Percentiles rank a stretch among this genome's conserved stretches.
Evolutionary conservation across 2,797 vertebrate species (phyloP).

Genomic region (Sebastes steindachneri): DNA sequence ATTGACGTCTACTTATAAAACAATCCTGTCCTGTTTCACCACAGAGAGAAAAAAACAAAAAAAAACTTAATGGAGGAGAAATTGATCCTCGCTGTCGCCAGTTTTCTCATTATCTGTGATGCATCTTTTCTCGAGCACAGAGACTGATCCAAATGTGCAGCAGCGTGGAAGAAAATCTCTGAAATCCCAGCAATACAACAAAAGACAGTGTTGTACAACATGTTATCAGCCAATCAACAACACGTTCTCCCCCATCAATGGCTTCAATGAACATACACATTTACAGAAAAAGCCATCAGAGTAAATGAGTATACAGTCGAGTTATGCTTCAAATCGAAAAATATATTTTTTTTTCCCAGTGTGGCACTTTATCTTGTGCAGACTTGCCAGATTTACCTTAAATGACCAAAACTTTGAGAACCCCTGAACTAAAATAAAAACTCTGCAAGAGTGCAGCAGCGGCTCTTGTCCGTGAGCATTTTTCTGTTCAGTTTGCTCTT

Average conservation of each 20-base stretch:
- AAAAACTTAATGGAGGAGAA: not conserved
- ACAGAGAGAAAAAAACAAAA: no score
- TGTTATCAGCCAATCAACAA: not conserved
- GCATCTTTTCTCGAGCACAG: not conserved
- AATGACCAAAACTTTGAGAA: not conserved
- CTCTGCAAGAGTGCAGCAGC: not conserved
- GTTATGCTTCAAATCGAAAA: not conserved
- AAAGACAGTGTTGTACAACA: not conserved
- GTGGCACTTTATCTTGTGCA: not conserved
- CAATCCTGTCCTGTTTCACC: not conserved
- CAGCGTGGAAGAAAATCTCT: not conserved
- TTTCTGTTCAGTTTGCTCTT: not conserved
- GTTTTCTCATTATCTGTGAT: slow-evolving; percentile 13
- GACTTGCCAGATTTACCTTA: not conserved
- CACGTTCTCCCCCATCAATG: not conserved
- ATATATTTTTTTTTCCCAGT: not conserved
- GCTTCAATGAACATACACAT: not conserved
- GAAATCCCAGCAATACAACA: not conserved
- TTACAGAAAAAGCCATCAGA: not conserved
- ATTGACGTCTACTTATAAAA: slow-evolving; percentile 3
- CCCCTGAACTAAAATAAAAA: not conserved
- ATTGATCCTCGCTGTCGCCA: not conserved
- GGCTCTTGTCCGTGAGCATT: not conserved
- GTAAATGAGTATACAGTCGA: not conserved
- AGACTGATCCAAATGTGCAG: not conserved